Evolutionary conservation across 2,113 vertebrate genomes (phyloP), one percentile per base, ranked within the genome.

Genomic region (Bambusicola thoracicus): DNA sequence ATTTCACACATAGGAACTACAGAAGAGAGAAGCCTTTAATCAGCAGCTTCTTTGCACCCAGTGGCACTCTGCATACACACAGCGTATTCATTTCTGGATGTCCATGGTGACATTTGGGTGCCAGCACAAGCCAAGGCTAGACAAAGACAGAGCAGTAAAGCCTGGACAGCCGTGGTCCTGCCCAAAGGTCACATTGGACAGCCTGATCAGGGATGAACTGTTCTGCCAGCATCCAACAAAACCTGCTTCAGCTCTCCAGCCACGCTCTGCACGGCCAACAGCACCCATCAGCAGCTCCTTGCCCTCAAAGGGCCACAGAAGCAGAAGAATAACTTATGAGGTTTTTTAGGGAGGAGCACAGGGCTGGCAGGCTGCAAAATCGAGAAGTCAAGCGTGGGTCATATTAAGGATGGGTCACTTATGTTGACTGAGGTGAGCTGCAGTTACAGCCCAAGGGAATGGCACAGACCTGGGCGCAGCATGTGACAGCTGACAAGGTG

Each of bases 371-470:
- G 10, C 27, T 79, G 66, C 74, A 58, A 90, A 95, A 92, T 88
- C 77, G 85, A 44, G 63, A 76, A 16, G 59, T 32, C 38, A 43
- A 74, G 79, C 61, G 21, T 15, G 27, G 51, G 44, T 4, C 21
- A 36, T 25, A 78, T 90, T 67, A 94, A 75, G 43, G 65, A 32
- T 78, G 8, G 29, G 66, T 61, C 81, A 79, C 78, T 84, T 49
- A 61, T 0, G 21, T 0, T 0, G 66, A 34, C 27, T 0, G 1
- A 86, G 73, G 46, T 51, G 36, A 32, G 63, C 84, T 5, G 0
- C 29, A 88, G 65, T 15, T n/a, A 11, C 21, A 32, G 77, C 73
- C 49, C 2, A 7, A 77, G 79, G 84, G 53, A 59, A 56, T 1
- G 16, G 88, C 80, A 53, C 27, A 70, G 86, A 69, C 79, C 80